Base-by-base conservation (phyloP, 2,888 invertebrate genomes). In the Eugnorisma glareosa region DNA sequence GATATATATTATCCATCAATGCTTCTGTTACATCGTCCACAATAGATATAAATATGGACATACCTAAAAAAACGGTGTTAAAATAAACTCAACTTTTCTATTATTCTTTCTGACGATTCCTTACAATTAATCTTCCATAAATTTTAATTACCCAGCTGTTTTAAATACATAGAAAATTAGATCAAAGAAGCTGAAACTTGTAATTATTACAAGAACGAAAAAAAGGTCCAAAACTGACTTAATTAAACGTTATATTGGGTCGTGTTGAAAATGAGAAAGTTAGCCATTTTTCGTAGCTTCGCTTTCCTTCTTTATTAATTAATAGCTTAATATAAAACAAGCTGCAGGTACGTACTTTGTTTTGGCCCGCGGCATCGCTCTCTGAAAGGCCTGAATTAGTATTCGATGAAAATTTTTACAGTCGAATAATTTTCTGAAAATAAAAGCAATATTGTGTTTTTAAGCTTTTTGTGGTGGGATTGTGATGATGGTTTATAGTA, bases 151-250 rank as follows among this genome's bases (percentile, higher is more conserved):
- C 48, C 59, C 83, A 86, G 79, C 78, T 85, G 83, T 88, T 88
- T 86, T 86, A 89, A 86, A 89, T 90, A 90, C 89, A 88, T 87
- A 86, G 86, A 88, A 90, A 90, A 91, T 90, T 88, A 89, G 90
- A 92, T 92, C 90, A 92, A 92, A 92, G 92, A 89, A 89, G 82
- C 88, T 78, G 80, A 89, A 91, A 90, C 89, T 90, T 90, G 89
- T 92, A 92, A 92, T 92, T 92, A 90, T 92, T 88, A 89, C 86
- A 88, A 88, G 79, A 86, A 86, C 86, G 86, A 87, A 91, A 90
- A 37, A 89, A 90, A 86, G 82, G 79, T 71, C 61, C 82, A 89
- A 89, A 89, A 89, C 84, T 83, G 90, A 89, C 87, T 90, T 92
- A 92, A 92, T 92, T 92, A 92, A 92, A 89, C 84, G 89, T 91